Evolutionary conservation across 2,888 invertebrate genomes (phyloP), one percentile per base, ranked within the genome.

Genomic region (Lasioglossum morio): DNA sequence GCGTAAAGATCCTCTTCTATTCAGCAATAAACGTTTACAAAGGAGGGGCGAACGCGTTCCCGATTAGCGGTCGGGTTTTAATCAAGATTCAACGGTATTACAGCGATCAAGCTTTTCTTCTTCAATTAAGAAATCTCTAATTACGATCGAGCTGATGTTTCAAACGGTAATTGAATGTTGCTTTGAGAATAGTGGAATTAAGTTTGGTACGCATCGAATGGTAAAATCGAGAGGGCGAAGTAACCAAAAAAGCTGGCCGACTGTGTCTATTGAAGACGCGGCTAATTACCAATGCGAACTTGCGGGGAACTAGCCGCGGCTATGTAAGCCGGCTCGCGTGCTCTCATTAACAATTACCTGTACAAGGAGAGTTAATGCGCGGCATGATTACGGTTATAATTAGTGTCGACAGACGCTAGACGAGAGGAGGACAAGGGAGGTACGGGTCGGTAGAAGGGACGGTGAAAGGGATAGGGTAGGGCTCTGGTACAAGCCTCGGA

Each of bases 351-450:
- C 91, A 91, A 93, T 91, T 91, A 91, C 89, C 86, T 86, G 90
- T 88, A 89, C 89, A 90, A 92, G 91, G 89, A 91, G 90, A 93
- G 88, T 88, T 91, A 91, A 91, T 89, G 90, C 91, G 81, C 88
- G 88, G 82, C 88, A 89, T 90, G 92, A 93, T 92, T 92, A 90
- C 88, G 91, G 88, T 92, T 91, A 93, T 93, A 93, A 93, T 93
- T 93, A 93, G 92, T 90, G 82, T 84, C 84, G 84, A 82, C 85
- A 87, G 73, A 72, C n/a, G 70, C 70, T 34, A 37, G 72, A 10
- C 74, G 57, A 63, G 72, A 37, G 27, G n/a, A 40, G 48, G 12
- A 12, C 4, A 37, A 19, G 66, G 30, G 34, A 37, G 10, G 37
- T 10, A 14, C 34, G 34, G 34, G 16, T 53, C 57, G 76, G 53